These are phyloP conservation scores for Sphaerophoria rueppellii DNA, from an alignment of 2,888 invertebrate species.

Conservation along the genomic window DNA sequence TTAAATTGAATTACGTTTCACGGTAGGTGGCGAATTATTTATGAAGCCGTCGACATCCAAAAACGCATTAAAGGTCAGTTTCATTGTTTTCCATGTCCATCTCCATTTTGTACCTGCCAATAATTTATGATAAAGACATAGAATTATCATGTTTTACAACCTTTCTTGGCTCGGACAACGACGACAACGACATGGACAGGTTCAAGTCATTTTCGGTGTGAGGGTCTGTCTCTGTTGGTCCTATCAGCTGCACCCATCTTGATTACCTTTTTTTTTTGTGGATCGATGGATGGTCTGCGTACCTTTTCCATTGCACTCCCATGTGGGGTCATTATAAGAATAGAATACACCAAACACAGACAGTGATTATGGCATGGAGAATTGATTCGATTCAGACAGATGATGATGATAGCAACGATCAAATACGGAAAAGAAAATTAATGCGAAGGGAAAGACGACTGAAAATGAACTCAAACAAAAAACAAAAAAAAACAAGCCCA, in stretches of 20 bases:
- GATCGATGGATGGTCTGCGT: background rate
- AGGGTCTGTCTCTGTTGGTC: constrained; percentile 1
- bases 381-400: constrained; percentile 63
- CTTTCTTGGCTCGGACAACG: background rate
- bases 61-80: constrained; percentile 38
- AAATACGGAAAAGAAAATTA: background rate
- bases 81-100: constrained; percentile 2
- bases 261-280: constrained; percentile 42
- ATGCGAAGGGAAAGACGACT: background rate
- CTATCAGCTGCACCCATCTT: constrained; percentile 63
- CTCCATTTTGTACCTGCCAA: constrained; percentile 64
- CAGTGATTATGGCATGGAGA: constrained; percentile 67
- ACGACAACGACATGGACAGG: background rate
- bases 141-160: constrained; percentile 55
- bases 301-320: constrained; percentile 57
- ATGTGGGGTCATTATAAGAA: constrained; percentile 65
- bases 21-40: constrained; percentile 67
- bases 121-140: constrained; percentile 71
- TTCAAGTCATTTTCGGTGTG: background rate
- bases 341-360: constrained; percentile 49
- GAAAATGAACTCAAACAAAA: background rate
- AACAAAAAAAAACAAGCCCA: background rate
- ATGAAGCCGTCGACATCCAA: constrained; percentile 39
- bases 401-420: constrained; percentile 33
- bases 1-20: constrained; percentile 44